A percentile compares a stretch with the other conserved stretches of the same genome.
Conservation (phyloP, 2,797 vertebrate species). For the Aphelocoma californica region DNA sequence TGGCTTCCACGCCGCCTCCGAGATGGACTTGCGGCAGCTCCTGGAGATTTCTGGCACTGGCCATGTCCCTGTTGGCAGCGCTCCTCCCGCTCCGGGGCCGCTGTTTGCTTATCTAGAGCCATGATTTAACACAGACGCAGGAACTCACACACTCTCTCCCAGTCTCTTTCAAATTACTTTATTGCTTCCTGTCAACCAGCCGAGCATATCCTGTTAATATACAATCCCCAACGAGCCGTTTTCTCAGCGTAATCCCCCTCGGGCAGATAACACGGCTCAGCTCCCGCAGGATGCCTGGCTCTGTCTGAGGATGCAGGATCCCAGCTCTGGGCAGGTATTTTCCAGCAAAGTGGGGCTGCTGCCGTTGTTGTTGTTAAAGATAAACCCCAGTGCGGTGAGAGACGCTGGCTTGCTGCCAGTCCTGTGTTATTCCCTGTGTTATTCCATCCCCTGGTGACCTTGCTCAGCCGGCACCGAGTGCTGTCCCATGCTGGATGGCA, state of each 20-base stretch:
- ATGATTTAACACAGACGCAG: slow-evolving; percentile 49
- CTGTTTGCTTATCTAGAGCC: slow-evolving; percentile 60
- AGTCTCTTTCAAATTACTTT: slow-evolving; percentile 59
- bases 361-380: background rate
- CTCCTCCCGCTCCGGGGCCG: background rate
- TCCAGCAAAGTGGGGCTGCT: background rate
- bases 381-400: background rate
- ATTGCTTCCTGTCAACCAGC: slow-evolving; percentile 67
- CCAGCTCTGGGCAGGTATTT: background rate
- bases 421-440: background rate
- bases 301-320: background rate
- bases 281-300: background rate
- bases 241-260: slow-evolving; percentile 13
- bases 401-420: background rate
- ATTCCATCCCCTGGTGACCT: background rate
- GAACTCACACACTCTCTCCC: slow-evolving; percentile 29
- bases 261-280: background rate
- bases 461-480: background rate
- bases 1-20: background rate
- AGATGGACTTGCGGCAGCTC: background rate
- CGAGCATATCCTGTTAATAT: slow-evolving; percentile 51
- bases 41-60: background rate
- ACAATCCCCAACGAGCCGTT: slow-evolving; percentile 42
- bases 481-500: background rate
- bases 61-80: background rate